Conservation (phyloP, 2,888 invertebrate genomes). For the Troides oblongomaculatus region DNA sequence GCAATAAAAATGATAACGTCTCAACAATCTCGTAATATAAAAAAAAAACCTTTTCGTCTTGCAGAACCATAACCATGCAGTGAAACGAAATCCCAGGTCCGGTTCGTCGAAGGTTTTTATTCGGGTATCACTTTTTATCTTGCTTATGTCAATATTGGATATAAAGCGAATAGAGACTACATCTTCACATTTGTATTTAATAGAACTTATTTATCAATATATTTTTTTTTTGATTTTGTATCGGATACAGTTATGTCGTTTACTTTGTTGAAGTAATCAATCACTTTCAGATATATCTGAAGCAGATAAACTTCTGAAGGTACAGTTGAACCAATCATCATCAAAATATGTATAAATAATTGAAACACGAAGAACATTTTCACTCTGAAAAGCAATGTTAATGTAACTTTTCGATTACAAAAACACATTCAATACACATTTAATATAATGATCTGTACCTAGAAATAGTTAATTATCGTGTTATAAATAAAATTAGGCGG, state of each 20-base stretch:
- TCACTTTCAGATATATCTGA: too few species aligned
- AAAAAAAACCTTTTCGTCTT: slow-evolving; percentile 17
- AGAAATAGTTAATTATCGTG: slow-evolving; percentile 1
- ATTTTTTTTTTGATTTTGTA: not conserved
- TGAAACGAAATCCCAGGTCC: slow-evolving; percentile 12
- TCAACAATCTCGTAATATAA: slow-evolving; percentile 3
- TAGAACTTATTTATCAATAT: not conserved
- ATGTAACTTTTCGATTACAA: not conserved
- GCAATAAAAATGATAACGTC: slow-evolving; percentile 5
- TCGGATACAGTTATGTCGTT: too few species aligned
- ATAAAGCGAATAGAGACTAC: not conserved
- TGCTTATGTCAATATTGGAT: not conserved
- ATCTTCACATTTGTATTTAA: not conserved
- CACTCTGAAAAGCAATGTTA: too few species aligned
- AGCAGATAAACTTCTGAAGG: too few species aligned
- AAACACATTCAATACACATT: not conserved
- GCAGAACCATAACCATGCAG: slow-evolving; percentile 5
- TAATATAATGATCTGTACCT: not conserved
- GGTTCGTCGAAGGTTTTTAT: slow-evolving; percentile 10
- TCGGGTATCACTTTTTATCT: not conserved
- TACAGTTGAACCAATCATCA: too few species aligned
- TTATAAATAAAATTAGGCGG: slow-evolving; percentile 5
- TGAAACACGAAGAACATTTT: too few species aligned
- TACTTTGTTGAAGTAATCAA: too few species aligned
- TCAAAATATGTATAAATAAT: too few species aligned